phyloP scores from a whole-genome alignment of 2,888 invertebrate species.

The Sclerodermus sp. region DNA sequence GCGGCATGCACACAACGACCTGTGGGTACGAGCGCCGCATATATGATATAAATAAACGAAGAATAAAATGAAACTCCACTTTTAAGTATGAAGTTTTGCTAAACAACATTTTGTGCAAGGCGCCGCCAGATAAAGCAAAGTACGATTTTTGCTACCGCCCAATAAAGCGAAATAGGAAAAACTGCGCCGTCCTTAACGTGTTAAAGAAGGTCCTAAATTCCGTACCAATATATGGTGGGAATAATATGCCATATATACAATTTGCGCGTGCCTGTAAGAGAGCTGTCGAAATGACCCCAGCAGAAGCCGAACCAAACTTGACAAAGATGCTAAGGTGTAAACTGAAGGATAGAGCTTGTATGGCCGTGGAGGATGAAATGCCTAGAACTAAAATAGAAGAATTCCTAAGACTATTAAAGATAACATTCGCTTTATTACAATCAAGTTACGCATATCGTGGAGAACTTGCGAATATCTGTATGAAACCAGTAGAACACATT shows the following conservation, averaged over 20 bases:
- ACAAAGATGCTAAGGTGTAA: background rate
- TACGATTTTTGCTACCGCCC: too few species aligned
- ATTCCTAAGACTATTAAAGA: background rate
- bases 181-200: too few species aligned
- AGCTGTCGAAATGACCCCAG: background rate
- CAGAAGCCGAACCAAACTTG: background rate
- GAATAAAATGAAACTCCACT: too few species aligned
- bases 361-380: background rate
- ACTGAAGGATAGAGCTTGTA: background rate
- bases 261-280: background rate
- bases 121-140: too few species aligned
- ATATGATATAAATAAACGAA: too few species aligned
- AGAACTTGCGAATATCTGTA: background rate
- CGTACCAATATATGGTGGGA: too few species aligned
- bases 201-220: too few species aligned
- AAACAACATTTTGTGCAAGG: too few species aligned
- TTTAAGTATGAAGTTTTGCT: too few species aligned
- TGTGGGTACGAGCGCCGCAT: too few species aligned
- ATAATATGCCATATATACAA: background rate
- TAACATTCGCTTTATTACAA: background rate
- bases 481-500: background rate
- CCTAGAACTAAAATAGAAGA: background rate
- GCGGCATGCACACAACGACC: too few species aligned
- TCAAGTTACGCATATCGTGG: background rate
- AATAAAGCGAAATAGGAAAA: too few species aligned